These are phyloP conservation scores for Lethenteron reissneri DNA, from an alignment of 2,113 vertebrate genomes.

Conservation along the genomic window DNA sequence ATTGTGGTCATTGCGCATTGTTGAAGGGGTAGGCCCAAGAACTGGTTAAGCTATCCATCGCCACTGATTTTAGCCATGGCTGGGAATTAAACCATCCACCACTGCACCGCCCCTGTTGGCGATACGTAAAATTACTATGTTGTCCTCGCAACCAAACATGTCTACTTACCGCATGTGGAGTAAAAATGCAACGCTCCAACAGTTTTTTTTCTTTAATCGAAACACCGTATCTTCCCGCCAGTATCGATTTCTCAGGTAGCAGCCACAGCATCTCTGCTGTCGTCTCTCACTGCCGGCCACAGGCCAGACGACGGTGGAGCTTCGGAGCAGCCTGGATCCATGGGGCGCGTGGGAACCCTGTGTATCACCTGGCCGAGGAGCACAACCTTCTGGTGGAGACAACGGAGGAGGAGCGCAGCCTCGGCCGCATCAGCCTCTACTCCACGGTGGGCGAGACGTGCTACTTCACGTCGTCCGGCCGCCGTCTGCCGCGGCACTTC, in stretches of 20 bases:
- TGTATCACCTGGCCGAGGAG: constrained; percentile 97
- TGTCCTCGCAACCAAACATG: not conserved
- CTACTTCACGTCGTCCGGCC: constrained; percentile 70
- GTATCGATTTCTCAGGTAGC: constrained; percentile 8
- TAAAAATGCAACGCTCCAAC: fast-evolving
- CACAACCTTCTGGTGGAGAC: constrained; percentile 80
- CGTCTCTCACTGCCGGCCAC: not conserved
- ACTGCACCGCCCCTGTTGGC: not conserved
- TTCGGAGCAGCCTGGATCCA: constrained; percentile 99
- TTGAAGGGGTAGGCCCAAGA: too few species aligned
- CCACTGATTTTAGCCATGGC: too few species aligned
- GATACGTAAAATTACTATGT: too few species aligned
- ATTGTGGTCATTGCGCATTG: too few species aligned
- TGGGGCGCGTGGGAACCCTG: constrained; percentile 79
- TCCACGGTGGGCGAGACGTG: constrained; percentile 87
- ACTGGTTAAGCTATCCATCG: too few species aligned
- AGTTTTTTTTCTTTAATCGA: not conserved
- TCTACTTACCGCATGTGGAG: fast-evolving
- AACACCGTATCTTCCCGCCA: not conserved
- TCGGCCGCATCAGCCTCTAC: constrained; percentile 86
- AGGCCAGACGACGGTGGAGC: constrained; percentile 55
- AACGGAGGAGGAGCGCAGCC: constrained; percentile 59
- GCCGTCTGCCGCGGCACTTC: constrained; percentile 83
- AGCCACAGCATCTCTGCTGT: constrained; percentile 28
- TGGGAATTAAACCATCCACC: too few species aligned